Evolutionary conservation across 2,113 vertebrate genomes (phyloP).

Genomic region (Rissa tridactyla): DNA sequence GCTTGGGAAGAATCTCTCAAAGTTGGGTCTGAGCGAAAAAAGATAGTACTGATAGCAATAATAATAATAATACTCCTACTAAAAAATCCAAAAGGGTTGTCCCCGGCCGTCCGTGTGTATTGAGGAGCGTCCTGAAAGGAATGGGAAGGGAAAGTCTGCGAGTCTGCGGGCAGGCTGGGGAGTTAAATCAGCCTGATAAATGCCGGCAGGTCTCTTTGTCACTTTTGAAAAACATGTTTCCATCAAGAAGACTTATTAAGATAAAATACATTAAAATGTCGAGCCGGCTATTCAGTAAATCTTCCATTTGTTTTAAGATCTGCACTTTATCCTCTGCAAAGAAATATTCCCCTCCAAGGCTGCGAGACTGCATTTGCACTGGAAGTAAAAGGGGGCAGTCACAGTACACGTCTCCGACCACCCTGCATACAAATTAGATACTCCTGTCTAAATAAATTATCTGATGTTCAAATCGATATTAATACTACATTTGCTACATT

Average conservation of each 20-base stretch:
- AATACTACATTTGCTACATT: conserved; percentile 79
- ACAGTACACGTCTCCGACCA: conserved; percentile 72
- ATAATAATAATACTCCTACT: not conserved
- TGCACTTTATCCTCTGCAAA: conserved; percentile 69
- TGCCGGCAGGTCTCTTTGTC: conserved; percentile 74
- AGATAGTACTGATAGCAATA: not conserved
- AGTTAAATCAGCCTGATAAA: conserved; percentile 67
- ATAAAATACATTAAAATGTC: conserved; percentile 73
- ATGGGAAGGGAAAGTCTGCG: conserved; percentile 18
- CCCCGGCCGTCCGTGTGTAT: not conserved
- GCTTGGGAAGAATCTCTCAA: not conserved
- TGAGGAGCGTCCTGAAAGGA: conserved; percentile 48
- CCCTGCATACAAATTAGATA: conserved; percentile 78
- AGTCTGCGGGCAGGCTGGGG: conserved; percentile 50
- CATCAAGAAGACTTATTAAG: conserved; percentile 74
- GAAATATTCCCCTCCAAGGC: conserved; percentile 39
- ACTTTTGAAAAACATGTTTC: conserved; percentile 74
- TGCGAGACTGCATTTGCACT: conserved; percentile 73
- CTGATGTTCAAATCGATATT: conserved; percentile 79
- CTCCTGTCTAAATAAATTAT: conserved; percentile 81
- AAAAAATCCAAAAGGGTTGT: not conserved
- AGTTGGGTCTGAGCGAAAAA: not conserved
- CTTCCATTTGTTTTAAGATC: conserved; percentile 79
- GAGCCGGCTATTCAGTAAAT: conserved; percentile 69
- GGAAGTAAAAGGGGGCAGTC: conserved; percentile 77